Percentiles rank a stretch among this genome's conserved stretches.
Conservation (phyloP, 30 jellyfish, hydroid and myxozoan species). For the Euphysa ruthae region DNA sequence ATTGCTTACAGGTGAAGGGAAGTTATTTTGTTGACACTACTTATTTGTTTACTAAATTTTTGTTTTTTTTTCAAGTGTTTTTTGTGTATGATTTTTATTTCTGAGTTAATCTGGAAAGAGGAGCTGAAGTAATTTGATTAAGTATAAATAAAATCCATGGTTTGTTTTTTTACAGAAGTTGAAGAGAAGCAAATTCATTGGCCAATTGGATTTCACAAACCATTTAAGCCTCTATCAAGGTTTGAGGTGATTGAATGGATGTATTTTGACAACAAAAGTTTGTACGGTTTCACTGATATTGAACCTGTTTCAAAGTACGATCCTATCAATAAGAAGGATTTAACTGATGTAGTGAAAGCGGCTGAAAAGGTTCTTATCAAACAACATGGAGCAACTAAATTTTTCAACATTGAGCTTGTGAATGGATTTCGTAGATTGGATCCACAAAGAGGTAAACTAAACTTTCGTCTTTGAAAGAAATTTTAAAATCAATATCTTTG, state of each 20-base stretch:
- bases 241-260: conserved; percentile 94
- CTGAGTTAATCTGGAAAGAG: too few relatives aligned
- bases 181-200: conserved; percentile 77
- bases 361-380: conserved; percentile 36
- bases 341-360: conserved; percentile 49
- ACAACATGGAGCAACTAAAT: conserved; percentile 5
- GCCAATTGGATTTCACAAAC: conserved; percentile 91
- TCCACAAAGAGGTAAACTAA: conserved; percentile 88
- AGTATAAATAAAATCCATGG: too few relatives aligned
- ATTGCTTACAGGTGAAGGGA: too few relatives aligned
- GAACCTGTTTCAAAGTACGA: conserved; percentile 59
- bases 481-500: too few relatives aligned
- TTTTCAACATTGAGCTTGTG: conserved; percentile 11
- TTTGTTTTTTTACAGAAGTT: conserved; percentile 48
- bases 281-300: conserved; percentile 46
- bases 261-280: conserved; percentile 45
- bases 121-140: too few relatives aligned
- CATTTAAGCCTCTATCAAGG: conserved; percentile 80
- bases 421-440: conserved; percentile 91
- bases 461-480: too few relatives aligned
- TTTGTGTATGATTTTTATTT: too few relatives aligned
- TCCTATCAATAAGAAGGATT: conserved; percentile 43
- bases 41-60: too few relatives aligned
- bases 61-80: too few relatives aligned
- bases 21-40: too few relatives aligned